phyloP scores from a whole-genome alignment of 2,797 vertebrate genomes.

The Gila robusta region DNA sequence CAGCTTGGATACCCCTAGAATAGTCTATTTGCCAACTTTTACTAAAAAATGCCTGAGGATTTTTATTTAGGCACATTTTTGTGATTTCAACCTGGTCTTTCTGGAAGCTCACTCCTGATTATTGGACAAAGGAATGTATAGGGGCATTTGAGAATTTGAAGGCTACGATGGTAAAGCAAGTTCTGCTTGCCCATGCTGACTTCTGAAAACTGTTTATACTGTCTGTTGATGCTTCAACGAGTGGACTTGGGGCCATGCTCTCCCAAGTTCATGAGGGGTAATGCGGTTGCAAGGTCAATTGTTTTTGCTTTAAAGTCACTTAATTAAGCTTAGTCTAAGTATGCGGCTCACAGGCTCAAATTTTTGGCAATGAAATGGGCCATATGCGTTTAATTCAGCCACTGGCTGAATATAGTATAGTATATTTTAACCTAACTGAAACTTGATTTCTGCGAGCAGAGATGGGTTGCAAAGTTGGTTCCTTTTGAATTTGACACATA shows the following conservation, averaged over 20 bases:
- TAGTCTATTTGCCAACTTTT: no score
- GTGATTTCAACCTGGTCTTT: no score
- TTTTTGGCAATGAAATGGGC: no score
- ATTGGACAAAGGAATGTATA: not conserved
- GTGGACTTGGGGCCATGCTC: not conserved
- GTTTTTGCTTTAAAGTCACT: not conserved
- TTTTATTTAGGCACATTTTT: no score
- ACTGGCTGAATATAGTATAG: not conserved
- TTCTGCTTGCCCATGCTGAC: not conserved
- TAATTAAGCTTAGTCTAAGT: no score
- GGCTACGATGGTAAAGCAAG: not conserved
- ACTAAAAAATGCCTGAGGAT: no score
- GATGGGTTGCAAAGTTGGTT: no score
- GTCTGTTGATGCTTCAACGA: not conserved
- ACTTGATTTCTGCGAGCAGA: not conserved
- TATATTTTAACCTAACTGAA: not conserved
- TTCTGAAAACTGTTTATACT: not conserved
- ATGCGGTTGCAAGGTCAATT: not conserved
- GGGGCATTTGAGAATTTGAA: not conserved
- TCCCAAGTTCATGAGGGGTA: not conserved
- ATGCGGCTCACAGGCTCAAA: no score
- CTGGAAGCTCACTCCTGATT: not conserved
- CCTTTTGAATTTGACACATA: no score
- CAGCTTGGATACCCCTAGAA: no score
- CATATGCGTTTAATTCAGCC: no score